A percentile compares a stretch with the other conserved stretches of the same genome.
phyloP scores from a whole-genome alignment of 1,140 invertebrate species.

The Drosophila paulistorum region DNA sequence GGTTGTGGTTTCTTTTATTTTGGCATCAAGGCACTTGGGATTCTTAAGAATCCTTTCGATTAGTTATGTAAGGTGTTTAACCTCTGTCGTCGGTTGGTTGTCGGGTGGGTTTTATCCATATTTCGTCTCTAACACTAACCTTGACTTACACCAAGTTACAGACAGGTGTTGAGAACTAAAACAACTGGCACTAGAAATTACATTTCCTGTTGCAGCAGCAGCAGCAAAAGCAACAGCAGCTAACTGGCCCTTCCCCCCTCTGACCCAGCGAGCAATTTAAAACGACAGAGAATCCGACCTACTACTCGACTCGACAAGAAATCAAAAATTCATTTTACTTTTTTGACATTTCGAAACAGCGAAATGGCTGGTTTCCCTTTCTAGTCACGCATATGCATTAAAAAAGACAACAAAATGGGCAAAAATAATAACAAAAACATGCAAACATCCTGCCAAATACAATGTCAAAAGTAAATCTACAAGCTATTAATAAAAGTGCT shows the following conservation, averaged over 20 bases:
- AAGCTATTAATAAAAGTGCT: slow-evolving; percentile 15
- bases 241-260: slow-evolving; percentile 24
- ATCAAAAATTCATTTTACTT: slow-evolving; percentile 72
- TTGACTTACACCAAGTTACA: slow-evolving; percentile 32
- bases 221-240: slow-evolving; percentile 1
- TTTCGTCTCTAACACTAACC: slow-evolving; percentile 18
- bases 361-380: neutral
- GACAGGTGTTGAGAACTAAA: slow-evolving; percentile 71
- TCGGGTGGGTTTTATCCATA: slow-evolving; percentile 17
- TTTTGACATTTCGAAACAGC: slow-evolving; percentile 37
- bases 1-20: neutral
- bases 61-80: slow-evolving; percentile 66
- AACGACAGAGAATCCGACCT: slow-evolving; percentile 21
- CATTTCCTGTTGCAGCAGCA: slow-evolving; percentile 19
- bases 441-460: slow-evolving; percentile 9
- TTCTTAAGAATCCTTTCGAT: slow-evolving; percentile 29
- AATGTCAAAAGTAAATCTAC: neutral
- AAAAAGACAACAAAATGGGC: slow-evolving; percentile 10
- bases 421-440: slow-evolving; percentile 11
- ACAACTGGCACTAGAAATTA: slow-evolving; percentile 57
- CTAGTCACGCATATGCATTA: slow-evolving; percentile 65
- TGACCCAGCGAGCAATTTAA: slow-evolving; percentile 31
- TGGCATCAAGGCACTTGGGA: slow-evolving; percentile 54
- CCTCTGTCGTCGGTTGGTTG: slow-evolving; percentile 33
- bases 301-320: slow-evolving; percentile 13